These are phyloP conservation scores for Platysternon megacephalum DNA, from an alignment of 2,113 vertebrate genomes.

Conservation along the genomic window DNA sequence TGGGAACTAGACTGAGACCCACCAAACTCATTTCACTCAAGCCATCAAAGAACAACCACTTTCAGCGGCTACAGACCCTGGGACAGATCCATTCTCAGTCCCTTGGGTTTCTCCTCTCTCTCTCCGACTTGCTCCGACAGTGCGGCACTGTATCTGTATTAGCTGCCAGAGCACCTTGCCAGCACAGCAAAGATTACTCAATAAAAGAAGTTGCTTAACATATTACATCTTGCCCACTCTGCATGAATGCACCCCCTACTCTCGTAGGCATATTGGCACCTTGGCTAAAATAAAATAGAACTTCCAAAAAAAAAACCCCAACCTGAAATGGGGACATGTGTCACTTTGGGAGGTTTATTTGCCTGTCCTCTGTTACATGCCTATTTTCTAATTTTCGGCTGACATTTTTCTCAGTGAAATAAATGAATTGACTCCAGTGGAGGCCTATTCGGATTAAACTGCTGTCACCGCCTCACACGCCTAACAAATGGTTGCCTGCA, in stretches of 20 bases:
- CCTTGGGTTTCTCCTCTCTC: background rate
- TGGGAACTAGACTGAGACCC: background rate
- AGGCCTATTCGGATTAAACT: constrained; percentile 83
- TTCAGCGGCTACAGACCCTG: rapidly evolving
- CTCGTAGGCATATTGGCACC: background rate
- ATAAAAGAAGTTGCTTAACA: background rate
- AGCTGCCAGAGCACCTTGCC: background rate
- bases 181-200: background rate
- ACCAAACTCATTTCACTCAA: background rate
- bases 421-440: constrained; percentile 85
- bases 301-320: background rate
- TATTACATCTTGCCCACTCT: background rate
- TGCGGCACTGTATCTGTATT: background rate
- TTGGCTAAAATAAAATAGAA: background rate
- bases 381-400: constrained; percentile 83
- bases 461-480: constrained; percentile 84
- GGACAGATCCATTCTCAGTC: background rate
- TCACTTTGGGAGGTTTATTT: constrained; percentile 42
- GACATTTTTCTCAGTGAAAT: constrained; percentile 84
- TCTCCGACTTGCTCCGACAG: background rate
- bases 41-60: background rate
- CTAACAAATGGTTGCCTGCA: constrained; percentile 88
- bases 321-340: constrained; percentile 29
- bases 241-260: background rate
- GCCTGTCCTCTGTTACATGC: constrained; percentile 57